Evolutionary conservation across 2,797 vertebrate species (phyloP), one percentile per base, ranked within the genome.

Genomic region (Glyptemys insculpta): DNA sequence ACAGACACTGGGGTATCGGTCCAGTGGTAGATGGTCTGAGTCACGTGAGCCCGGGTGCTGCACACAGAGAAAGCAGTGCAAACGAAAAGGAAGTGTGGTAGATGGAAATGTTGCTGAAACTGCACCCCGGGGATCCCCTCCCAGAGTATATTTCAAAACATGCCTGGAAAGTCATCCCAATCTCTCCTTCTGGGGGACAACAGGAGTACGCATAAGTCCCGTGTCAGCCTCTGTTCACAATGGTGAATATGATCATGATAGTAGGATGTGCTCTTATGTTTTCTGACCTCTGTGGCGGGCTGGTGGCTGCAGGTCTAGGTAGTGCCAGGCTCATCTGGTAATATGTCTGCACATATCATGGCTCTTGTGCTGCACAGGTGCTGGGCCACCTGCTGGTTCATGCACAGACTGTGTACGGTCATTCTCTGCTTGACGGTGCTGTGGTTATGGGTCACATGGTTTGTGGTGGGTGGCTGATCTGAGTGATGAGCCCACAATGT

Each of bases 101-200:
- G 3, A 15, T 79, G 21, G 54, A 92, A 84, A 79, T 62, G 18
- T 31, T 68, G 21, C 21, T 68, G 37, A 62, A 10, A 81, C 87
- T 6, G 16, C 21, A 15, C 3, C 2, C 10, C 31, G 25, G 44
- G 0, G 0, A 0, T 78, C 31, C 44, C 84, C 19, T 74, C 91
- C 57, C 81, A 41, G 29, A 14, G 53, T 12, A 78, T 81, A 29
- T 31, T 78, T 37, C 5, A 72, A 72, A 72, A 72, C 37, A 41
- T 41, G 19, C 19, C 19, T 87, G 49, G 1, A 2, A 25, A 1
- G 56, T n/a, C 50, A 12, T 4, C 50, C 50, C 50, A 53, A 23
- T 27, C 34, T 34, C 34, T 31, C 50, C 5, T 50, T 12, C 50
- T 23, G 34, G 50, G 18, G 34, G 50, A 53, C 5, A 53, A 8